Evolutionary conservation across 2,888 invertebrate genomes (phyloP).

Genomic region (Pseudanteris insignis): DNA sequence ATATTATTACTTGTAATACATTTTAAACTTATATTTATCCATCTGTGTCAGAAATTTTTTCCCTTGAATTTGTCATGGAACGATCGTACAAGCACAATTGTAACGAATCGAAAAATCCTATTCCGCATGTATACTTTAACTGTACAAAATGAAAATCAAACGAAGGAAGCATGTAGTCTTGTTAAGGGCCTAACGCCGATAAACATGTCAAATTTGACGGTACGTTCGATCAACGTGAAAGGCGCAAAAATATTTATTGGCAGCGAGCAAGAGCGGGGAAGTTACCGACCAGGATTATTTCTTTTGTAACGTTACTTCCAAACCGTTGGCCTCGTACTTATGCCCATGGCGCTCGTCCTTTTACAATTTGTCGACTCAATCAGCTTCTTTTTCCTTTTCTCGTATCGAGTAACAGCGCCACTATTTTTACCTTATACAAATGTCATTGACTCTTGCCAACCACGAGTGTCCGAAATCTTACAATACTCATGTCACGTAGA

Average conservation of each 20-base stretch:
- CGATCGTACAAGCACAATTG: no score
- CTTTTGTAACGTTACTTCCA: slow-evolving; percentile 54
- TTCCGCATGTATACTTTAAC: no score
- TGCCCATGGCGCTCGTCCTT: slow-evolving; percentile 17
- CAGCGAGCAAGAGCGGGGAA: slow-evolving; percentile 37
- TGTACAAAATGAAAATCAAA: no score
- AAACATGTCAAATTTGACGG: slow-evolving; percentile 46
- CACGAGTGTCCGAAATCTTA: neutral
- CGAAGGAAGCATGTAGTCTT: no score
- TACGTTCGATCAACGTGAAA: slow-evolving; percentile 34
- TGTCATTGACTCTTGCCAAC: slow-evolving; percentile 5
- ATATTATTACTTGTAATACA: no score
- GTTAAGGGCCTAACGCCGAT: slow-evolving; percentile 38
- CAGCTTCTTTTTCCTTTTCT: slow-evolving; percentile 22
- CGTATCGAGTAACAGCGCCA: neutral
- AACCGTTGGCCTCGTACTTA: slow-evolving; percentile 51
- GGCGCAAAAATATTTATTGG: slow-evolving; percentile 48
- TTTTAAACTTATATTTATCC: no score
- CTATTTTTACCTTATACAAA: slow-evolving; percentile 17
- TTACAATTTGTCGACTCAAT: slow-evolving; percentile 35
- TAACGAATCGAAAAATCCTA: no score
- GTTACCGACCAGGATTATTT: slow-evolving; percentile 30
- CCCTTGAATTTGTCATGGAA: no score
- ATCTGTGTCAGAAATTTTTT: no score
- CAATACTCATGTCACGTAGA: no score